Percentiles rank a stretch among this genome's conserved stretches.
Evolutionary conservation across 2,113 vertebrate genomes (phyloP).

Genomic region (Pelmatolapia mariae): DNA sequence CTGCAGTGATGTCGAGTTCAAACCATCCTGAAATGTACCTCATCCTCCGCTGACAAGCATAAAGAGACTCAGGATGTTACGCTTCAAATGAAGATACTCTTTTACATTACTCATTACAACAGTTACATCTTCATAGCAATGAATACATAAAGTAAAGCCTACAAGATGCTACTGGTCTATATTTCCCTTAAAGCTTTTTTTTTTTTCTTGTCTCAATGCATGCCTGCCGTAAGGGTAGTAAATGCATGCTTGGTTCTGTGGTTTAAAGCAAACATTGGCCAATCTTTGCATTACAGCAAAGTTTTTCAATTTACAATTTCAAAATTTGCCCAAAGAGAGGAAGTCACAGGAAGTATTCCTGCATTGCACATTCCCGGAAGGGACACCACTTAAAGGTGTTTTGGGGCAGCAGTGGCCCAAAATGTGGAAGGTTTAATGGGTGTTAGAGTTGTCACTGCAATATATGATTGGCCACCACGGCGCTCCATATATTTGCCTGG

Average conservation of each 20-base stretch:
- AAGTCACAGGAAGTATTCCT: background rate
- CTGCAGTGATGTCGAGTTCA: constrained; percentile 6
- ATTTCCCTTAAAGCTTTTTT: background rate
- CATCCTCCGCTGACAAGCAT: background rate
- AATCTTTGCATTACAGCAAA: background rate
- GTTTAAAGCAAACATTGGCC: background rate
- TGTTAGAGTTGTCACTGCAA: background rate
- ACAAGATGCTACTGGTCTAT: background rate
- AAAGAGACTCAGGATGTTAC: background rate
- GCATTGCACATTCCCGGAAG: background rate
- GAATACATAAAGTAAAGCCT: background rate
- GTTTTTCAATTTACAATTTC: background rate
- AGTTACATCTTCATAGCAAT: background rate
- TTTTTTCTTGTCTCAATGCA: background rate
- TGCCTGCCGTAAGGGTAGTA: background rate
- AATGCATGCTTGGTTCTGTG: background rate
- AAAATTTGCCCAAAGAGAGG: background rate
- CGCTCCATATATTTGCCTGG: background rate
- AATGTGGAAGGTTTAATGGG: background rate
- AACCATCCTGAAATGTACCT: background rate
- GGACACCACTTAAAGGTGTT: background rate
- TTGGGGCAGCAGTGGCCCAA: background rate
- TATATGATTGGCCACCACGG: background rate
- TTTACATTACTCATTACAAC: background rate
- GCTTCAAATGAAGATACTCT: background rate